Percentiles rank a stretch among this genome's conserved stretches.
Conservation (phyloP, 2,113 vertebrate species). For the Corvus moneduloides region DNA sequence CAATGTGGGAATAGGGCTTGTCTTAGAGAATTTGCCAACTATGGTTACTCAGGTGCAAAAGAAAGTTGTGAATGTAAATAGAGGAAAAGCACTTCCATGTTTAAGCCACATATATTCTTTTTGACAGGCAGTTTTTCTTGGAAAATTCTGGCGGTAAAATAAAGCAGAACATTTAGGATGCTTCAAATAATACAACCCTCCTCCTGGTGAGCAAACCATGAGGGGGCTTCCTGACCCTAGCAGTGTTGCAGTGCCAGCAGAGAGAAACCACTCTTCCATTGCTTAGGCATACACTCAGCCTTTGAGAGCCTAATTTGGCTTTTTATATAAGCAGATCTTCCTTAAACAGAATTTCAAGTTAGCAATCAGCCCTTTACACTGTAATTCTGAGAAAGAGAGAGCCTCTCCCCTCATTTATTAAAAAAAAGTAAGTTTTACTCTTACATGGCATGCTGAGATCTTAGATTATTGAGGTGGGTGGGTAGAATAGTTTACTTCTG, state of each 20-base stretch:
- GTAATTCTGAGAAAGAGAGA: neutral
- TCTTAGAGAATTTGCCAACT: slow-evolving; percentile 18
- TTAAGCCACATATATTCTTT: neutral
- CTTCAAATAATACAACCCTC: slow-evolving; percentile 52
- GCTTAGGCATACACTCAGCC: slow-evolving; percentile 40
- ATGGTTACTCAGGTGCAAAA: slow-evolving; percentile 30
- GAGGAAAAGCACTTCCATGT: neutral
- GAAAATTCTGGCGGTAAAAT: neutral
- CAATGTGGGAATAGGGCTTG: neutral
- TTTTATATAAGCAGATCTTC: slow-evolving; percentile 56
- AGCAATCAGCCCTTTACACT: slow-evolving; percentile 2
- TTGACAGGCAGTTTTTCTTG: neutral
- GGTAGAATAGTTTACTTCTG: neutral
- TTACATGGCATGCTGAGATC: neutral
- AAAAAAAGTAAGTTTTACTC: neutral
- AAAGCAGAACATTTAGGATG: slow-evolving; percentile 48
- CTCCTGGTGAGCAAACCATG: slow-evolving; percentile 58
- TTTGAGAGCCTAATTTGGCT: slow-evolving; percentile 56
- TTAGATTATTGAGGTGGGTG: neutral
- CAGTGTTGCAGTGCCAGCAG: slow-evolving; percentile 53
- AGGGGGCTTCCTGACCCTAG: slow-evolving; percentile 60
- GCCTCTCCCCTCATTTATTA: neutral
- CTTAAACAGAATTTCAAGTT: slow-evolving; percentile 47
- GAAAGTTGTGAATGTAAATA: neutral
- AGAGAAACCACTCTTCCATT: slow-evolving; percentile 58